phyloP scores from a whole-genome alignment of 2,113 vertebrate genomes.

The Gallinago undulata region DNA sequence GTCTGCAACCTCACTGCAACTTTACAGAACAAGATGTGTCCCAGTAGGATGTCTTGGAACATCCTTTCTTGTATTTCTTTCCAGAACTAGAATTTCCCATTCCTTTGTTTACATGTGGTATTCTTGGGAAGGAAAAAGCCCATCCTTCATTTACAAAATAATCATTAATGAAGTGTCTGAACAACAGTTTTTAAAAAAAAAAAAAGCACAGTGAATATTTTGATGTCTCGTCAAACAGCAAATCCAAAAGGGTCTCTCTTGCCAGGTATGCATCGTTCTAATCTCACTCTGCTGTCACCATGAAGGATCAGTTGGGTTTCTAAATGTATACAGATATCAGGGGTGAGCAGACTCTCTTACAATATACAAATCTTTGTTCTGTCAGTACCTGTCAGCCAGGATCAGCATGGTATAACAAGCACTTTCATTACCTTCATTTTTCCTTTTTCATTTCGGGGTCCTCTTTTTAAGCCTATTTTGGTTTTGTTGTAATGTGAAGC shows the following conservation, averaged over 20 bases:
- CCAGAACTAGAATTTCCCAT: not conserved
- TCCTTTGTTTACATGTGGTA: not conserved
- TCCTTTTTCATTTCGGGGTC: not conserved
- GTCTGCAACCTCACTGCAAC: not conserved
- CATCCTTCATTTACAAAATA: not conserved
- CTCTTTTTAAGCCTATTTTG: not conserved
- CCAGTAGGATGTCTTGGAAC: not conserved
- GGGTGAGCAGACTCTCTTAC: not conserved
- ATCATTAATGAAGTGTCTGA: not conserved
- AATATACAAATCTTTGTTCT: not conserved
- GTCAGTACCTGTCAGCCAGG: not conserved
- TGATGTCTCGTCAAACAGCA: not conserved
- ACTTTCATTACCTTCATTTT: not conserved
- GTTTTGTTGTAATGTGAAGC: not conserved
- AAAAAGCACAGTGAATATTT: not conserved
- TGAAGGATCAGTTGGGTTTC: not conserved
- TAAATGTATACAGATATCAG: not conserved
- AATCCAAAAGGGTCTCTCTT: not conserved
- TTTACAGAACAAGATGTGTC: not conserved
- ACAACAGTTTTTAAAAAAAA: not conserved
- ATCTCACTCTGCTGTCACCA: not conserved
- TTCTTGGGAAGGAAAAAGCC: not conserved
- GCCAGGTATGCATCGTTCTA: not conserved
- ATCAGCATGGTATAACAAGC: not conserved
- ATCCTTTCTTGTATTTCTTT: not conserved